Conservation (phyloP, 2,113 vertebrate genomes). For the Heterochromis multidens region DNA sequence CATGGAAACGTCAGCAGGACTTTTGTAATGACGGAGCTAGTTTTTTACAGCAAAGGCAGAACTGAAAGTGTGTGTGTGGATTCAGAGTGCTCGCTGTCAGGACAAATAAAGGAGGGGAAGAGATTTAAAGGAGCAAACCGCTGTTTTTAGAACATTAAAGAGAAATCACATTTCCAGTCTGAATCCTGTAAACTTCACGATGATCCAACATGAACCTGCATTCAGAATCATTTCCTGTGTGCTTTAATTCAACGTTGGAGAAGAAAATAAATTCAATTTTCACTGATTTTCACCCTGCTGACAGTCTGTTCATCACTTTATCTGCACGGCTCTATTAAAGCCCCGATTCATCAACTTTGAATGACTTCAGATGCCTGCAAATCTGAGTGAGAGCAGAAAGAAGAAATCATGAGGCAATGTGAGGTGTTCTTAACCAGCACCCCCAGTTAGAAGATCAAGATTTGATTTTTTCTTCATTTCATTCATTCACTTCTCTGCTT, state of each 20-base stretch:
- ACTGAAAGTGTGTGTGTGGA: neutral
- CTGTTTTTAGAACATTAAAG: neutral
- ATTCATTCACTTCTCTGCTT: neutral
- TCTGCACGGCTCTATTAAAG: neutral
- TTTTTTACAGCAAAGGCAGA: neutral
- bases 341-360: neutral
- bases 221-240: neutral
- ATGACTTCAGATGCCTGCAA: neutral
- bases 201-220: neutral
- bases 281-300: neutral
- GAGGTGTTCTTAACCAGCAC: neutral
- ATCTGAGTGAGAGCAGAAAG: neutral
- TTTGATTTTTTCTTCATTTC: neutral
- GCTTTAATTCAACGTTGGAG: neutral
- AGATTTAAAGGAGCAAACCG: neutral
- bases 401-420: neutral
- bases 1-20: neutral
- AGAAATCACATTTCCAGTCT: neutral
- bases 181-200: neutral
- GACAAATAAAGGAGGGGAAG: neutral
- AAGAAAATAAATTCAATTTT: neutral
- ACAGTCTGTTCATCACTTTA: neutral
- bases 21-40: accelerated
- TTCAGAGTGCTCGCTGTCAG: neutral
- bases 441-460: neutral